Evolutionary conservation across 2,797 vertebrate genomes (phyloP).

Genomic region (Caiman crocodilus): DNA sequence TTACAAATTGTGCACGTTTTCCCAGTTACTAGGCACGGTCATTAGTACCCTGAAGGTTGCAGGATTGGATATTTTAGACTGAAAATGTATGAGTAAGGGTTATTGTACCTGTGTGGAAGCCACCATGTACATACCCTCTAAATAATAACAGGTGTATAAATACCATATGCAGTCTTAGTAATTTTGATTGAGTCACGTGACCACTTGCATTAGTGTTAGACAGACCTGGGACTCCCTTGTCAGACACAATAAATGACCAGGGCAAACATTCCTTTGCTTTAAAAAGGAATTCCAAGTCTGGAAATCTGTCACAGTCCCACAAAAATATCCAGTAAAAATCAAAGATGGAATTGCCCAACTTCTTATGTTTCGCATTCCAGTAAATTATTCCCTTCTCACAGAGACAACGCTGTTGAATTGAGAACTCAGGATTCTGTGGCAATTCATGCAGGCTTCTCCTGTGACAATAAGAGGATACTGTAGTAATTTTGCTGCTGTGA

Average conservation of each 20-base stretch:
- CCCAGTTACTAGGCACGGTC: constrained; percentile 16
- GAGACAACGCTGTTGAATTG: constrained; percentile 26
- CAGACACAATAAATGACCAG: not conserved
- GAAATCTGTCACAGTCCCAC: constrained; percentile 37
- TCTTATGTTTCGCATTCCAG: constrained; percentile 1
- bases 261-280: not conserved
- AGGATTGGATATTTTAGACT: not conserved
- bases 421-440: constrained; percentile 19
- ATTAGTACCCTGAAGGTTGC: not conserved
- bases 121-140: not conserved
- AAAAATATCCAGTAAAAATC: not conserved
- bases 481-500: constrained; percentile 3
- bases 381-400: constrained; percentile 47
- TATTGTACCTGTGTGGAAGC: not conserved
- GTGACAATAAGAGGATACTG: not conserved
- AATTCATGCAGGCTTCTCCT: not conserved
- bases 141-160: not conserved
- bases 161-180: not conserved
- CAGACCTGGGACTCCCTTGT: not conserved
- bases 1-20: constrained; percentile 2
- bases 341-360: not conserved
- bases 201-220: not conserved
- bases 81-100: not conserved
- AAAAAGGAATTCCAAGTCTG: constrained; percentile 1
- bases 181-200: not conserved